These are phyloP conservation scores for Catamblyrhynchus diadema DNA, from an alignment of 2,797 vertebrate genomes.

Conservation along the genomic window DNA sequence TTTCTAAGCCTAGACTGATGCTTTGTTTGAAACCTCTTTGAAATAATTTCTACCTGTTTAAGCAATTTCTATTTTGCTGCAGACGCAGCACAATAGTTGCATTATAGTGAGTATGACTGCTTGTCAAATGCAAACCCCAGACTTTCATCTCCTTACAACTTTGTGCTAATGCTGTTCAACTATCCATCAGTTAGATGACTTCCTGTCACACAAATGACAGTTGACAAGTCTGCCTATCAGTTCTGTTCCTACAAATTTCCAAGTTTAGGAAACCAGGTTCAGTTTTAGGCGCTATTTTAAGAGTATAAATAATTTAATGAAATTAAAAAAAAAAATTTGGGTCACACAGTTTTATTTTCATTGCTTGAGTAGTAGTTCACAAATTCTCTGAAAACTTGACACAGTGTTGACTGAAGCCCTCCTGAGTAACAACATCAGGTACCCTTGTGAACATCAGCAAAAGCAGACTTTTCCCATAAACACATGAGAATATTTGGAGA, in stretches of 20 bases:
- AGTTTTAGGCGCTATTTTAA: background rate
- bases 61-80: conserved; percentile 29
- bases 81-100: background rate
- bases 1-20: background rate
- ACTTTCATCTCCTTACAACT: conserved; percentile 9
- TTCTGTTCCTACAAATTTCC: background rate
- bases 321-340: background rate
- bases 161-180: background rate
- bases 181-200: background rate
- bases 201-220: background rate
- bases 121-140: conserved; percentile 30
- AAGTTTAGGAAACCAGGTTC: background rate
- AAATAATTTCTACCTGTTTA: conserved; percentile 35
- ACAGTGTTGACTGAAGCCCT: background rate
- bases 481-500: background rate
- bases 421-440: accelerated
- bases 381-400: background rate
- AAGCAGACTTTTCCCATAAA: background rate
- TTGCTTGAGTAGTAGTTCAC: background rate
- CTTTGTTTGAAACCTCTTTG: conserved; percentile 41
- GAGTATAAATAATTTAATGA: background rate
- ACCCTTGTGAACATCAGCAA: background rate
- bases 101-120: background rate
- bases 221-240: background rate
- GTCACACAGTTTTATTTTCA: background rate